Conservation (phyloP, 2,888 invertebrate genomes). For the Chaetoderma sp. region DNA sequence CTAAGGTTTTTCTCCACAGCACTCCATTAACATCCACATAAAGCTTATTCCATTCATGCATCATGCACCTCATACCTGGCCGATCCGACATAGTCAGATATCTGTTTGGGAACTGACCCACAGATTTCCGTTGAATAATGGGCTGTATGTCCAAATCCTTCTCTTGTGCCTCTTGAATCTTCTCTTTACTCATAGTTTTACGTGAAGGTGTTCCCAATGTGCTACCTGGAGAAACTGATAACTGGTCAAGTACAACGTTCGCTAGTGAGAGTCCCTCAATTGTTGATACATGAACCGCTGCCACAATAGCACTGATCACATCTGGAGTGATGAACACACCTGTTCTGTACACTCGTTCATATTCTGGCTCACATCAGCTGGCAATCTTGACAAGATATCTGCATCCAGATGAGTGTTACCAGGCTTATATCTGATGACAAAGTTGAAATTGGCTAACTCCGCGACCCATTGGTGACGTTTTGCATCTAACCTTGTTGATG, state of each 20-base stretch:
- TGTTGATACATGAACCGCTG: too few species aligned
- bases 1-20: background rate
- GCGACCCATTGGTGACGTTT: constrained; percentile 11
- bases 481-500: constrained; percentile 14
- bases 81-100: background rate
- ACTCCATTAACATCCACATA: background rate
- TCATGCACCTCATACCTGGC: background rate
- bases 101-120: background rate
- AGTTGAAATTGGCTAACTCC: constrained; percentile 15
- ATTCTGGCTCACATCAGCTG: constrained; percentile 10
- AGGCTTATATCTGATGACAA: constrained; percentile 12
- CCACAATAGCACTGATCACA: too few species aligned
- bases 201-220: background rate
- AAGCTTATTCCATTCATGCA: background rate
- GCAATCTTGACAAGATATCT: constrained; percentile 21
- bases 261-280: too few species aligned
- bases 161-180: background rate
- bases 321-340: too few species aligned
- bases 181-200: background rate
- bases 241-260: too few species aligned
- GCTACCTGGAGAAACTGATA: background rate
- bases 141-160: background rate
- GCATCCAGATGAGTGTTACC: constrained; percentile 16
- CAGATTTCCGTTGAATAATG: background rate
- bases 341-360: constrained; percentile 14